Percentiles rank a stretch among this genome's conserved stretches.
phyloP scores from a whole-genome alignment of 92 coral and sea anemone genomes.

The Umimayanthus kanabou region DNA sequence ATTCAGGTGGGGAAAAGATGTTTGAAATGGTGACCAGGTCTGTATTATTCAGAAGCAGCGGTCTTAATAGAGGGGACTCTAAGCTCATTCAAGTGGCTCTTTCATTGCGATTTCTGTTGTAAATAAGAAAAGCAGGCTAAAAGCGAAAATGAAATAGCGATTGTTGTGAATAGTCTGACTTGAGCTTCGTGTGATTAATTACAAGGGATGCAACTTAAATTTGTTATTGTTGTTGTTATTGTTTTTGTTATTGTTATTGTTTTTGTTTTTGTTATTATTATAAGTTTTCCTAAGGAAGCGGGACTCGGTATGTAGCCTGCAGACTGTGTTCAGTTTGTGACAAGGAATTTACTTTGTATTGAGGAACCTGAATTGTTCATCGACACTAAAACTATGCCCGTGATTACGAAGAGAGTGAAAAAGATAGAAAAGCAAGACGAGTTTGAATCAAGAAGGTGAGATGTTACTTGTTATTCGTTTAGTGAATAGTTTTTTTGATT shows the following conservation, averaged over 20 bases:
- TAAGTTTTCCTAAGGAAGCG: too few species aligned
- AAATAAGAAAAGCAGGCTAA: neutral
- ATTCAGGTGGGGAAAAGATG: too few species aligned
- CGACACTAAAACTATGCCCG: constrained; percentile 91
- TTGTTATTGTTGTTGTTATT: too few species aligned
- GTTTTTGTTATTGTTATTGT: too few species aligned
- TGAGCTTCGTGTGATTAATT: neutral
- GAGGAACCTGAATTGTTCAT: constrained; percentile 87
- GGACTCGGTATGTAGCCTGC: neutral
- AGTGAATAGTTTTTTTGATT: neutral
- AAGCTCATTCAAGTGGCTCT: neutral
- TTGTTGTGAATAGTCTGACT: neutral
- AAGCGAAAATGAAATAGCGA: neutral
- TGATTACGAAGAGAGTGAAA: constrained; percentile 76
- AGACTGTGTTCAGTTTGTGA: neutral
- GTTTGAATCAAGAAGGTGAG: constrained; percentile 92
- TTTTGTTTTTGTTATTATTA: too few species aligned
- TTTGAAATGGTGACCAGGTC: neutral
- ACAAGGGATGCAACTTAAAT: too few species aligned
- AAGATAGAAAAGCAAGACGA: constrained; percentile 83
- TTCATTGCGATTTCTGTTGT: neutral
- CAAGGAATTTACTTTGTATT: constrained; percentile 11
- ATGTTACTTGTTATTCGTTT: neutral
- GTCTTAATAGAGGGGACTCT: neutral
- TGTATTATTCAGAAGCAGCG: neutral